Evolutionary conservation across 2,888 invertebrate genomes (phyloP), one percentile per base, ranked within the genome.

Genomic region (Unio delphinus): DNA sequence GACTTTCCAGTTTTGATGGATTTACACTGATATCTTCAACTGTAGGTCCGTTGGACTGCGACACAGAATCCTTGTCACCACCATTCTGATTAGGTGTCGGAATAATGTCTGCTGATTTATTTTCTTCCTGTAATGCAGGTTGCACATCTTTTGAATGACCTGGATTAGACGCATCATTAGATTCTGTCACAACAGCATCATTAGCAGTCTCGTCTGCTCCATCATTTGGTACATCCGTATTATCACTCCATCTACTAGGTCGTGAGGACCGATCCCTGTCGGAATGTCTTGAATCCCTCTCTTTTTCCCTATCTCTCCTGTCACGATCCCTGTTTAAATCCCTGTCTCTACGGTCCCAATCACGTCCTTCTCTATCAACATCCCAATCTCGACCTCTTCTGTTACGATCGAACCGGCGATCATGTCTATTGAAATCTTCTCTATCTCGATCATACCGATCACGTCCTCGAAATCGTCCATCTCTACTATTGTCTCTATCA

Each of bases 201-300:
- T 30, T 64, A 60, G 28, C 45, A 45, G 45, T 45, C 45, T 45
- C 45, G 15, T 45, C 45, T 45, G 45, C 45, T 45, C 11, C 63
- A 23, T 61, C 34, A 61, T 59, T 59, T 28, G 23, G 61, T 20
- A 26, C 28, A 61, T 61, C 56, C 30, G 18, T 59, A 60, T 34
- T 70, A 71, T 80, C 74, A 69, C 82, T 75, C 80, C 80, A 81
- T 54, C 80, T 70, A 69, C 79, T 79, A 55, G 70, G 74, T 55
- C 83, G 70, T 62, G 70, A 54, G n/a, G 74, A 67, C 28, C 73
- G 65, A 45, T 67, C 71, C 55, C 70, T 55, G 56, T 45, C 55
- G 55, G 58, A 60, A 64, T 20, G 57, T 67, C 55, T 69, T 64
- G n/a, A 30, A 34, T 61, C 58, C 57, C 28, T 55, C 1, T 57